Conservation (phyloP, 2,888 invertebrate genomes). For the Cotesia congregata region DNA sequence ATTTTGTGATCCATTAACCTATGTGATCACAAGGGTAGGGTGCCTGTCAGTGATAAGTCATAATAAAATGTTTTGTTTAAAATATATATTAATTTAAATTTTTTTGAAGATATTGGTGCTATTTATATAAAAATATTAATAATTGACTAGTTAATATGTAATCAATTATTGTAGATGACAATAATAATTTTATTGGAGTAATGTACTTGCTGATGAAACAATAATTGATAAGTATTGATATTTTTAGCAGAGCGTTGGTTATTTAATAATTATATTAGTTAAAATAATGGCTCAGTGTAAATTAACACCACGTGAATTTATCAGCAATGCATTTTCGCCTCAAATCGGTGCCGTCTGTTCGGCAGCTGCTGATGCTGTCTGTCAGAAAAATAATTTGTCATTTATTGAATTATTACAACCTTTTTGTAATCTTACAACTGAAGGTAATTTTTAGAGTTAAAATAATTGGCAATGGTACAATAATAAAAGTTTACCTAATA, state of each 20-base stretch:
- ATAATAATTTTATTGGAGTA: background rate
- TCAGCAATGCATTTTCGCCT: conserved; percentile 91
- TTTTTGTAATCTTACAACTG: conserved; percentile 82
- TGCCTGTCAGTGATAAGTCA: background rate
- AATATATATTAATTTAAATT: no score
- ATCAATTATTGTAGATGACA: no score
- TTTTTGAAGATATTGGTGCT: no score
- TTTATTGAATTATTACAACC: conserved; percentile 93
- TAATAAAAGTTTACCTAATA: no score
- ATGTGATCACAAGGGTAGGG: background rate
- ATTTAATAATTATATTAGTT: background rate
- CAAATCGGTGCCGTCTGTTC: conserved; percentile 89
- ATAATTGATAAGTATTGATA: background rate
- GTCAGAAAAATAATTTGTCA: conserved; percentile 91
- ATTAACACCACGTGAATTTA: conserved; percentile 85
- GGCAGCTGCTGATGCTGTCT: conserved; percentile 84
- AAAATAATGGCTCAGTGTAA: conserved; percentile 75
- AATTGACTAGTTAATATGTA: no score
- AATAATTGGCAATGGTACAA: background rate
- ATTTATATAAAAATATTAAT: no score
- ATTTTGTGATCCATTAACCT: background rate
- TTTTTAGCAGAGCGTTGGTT: background rate
- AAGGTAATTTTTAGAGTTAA: conserved; percentile 73
- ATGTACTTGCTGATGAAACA: background rate
- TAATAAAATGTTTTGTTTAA: background rate